A percentile compares a stretch with the other conserved stretches of the same genome.
phyloP scores from a whole-genome alignment of 2,888 invertebrate genomes.

The Onthophagus sagittarius region DNA sequence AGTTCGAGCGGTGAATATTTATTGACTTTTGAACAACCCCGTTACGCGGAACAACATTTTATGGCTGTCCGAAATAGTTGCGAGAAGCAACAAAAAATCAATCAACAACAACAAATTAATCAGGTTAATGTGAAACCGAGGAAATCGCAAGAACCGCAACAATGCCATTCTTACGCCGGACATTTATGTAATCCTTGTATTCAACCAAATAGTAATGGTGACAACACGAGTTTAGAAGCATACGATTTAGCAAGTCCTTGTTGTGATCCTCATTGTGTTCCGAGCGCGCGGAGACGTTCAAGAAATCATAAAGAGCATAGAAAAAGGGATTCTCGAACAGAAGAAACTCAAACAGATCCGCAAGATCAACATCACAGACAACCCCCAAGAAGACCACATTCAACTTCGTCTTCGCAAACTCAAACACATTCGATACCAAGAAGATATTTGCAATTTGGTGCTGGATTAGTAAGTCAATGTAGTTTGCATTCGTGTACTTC shows the following conservation, averaged over 20 bases:
- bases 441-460: slow-evolving; percentile 63
- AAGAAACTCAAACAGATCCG: slow-evolving; percentile 50
- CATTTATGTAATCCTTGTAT: slow-evolving; percentile 72
- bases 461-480: slow-evolving; percentile 71
- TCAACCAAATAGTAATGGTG: slow-evolving; percentile 59
- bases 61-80: slow-evolving; percentile 57
- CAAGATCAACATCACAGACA: slow-evolving; percentile 45
- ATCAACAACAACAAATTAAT: not conserved
- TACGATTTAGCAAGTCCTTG: slow-evolving; percentile 84
- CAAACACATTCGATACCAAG: slow-evolving; percentile 38
- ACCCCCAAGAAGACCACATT: slow-evolving; percentile 28
- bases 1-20: slow-evolving; percentile 68
- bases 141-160: slow-evolving; percentile 35
- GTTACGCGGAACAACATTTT: slow-evolving; percentile 58
- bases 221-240: slow-evolving; percentile 77
- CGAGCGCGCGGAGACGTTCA: slow-evolving; percentile 54
- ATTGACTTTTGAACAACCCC: slow-evolving; percentile 65
- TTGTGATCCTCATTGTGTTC: slow-evolving; percentile 82
- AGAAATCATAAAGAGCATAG: slow-evolving; percentile 60
- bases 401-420: slow-evolving; percentile 35
- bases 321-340: slow-evolving; percentile 47
- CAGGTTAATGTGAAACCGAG: slow-evolving; percentile 37
- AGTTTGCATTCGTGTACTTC: slow-evolving; percentile 81
- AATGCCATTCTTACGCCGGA: slow-evolving; percentile 44
- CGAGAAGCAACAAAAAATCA: slow-evolving; percentile 46